These are phyloP conservation scores for Xestia ashworthii DNA, from an alignment of 2,888 invertebrate species.

Conservation along the genomic window DNA sequence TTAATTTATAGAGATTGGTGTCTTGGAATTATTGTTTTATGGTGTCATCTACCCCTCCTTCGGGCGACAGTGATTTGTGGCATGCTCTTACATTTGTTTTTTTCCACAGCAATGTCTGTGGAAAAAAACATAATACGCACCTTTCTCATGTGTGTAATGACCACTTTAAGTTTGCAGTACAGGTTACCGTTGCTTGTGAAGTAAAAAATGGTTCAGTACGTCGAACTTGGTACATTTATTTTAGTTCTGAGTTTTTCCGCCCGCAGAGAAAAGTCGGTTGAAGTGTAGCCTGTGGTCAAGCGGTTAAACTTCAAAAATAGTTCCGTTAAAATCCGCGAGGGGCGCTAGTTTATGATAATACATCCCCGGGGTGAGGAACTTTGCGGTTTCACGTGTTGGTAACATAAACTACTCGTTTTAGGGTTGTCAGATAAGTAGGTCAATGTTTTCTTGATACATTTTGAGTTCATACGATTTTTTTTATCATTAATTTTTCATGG, in stretches of 20 bases:
- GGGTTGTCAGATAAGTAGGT: conserved; percentile 23
- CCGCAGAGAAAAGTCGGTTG: not conserved
- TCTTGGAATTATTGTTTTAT: no score
- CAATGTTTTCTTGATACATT: not conserved
- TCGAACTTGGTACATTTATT: not conserved
- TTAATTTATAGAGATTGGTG: no score
- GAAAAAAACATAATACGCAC: no score
- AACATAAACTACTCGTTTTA: conserved; percentile 6
- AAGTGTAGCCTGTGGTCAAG: not conserved
- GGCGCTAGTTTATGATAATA: conserved; percentile 41
- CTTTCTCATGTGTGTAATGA: not conserved
- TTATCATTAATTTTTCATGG: no score
- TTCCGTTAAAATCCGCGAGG: conserved; percentile 27
- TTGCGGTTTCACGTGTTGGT: conserved; percentile 24
- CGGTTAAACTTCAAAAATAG: conserved; percentile 30
- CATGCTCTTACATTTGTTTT: not conserved
- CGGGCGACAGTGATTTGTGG: not conserved
- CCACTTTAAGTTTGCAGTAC: not conserved
- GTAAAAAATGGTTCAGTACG: not conserved
- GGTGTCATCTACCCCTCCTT: no score
- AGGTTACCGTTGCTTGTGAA: not conserved
- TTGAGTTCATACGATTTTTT: no score
- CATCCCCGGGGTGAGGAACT: conserved; percentile 30
- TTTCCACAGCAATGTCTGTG: not conserved
- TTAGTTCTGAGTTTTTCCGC: not conserved